Conservation (phyloP, 2,113 vertebrate species). For the Platichthys flesus region DNA sequence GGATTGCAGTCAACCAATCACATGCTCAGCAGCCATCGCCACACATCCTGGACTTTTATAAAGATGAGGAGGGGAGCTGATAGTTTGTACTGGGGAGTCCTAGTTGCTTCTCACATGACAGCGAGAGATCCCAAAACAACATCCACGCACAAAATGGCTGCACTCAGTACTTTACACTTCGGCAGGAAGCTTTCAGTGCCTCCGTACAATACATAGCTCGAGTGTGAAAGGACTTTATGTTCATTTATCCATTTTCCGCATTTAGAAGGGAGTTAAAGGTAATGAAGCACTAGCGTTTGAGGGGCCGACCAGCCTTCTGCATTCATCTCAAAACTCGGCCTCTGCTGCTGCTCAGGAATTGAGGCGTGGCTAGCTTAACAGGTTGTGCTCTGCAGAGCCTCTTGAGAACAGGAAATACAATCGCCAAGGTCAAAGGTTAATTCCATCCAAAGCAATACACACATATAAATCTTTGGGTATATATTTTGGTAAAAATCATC, state of each 20-base stretch:
- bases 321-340: constrained; percentile 27
- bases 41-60: constrained; percentile 31
- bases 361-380: constrained; percentile 58
- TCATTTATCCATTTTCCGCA: constrained; percentile 18
- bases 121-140: constrained; percentile 6
- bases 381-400: constrained; percentile 73
- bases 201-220: constrained; percentile 10
- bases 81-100: constrained; percentile 41
- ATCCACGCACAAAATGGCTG: constrained; percentile 30
- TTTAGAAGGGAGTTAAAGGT: constrained; percentile 14
- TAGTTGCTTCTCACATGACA: constrained; percentile 16
- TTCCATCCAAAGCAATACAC: constrained; percentile 74
- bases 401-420: constrained; percentile 81
- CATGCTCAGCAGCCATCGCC: constrained; percentile 63
- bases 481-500: constrained; percentile 69
- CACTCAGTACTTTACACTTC: background rate
- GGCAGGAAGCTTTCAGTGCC: constrained; percentile 18
- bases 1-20: constrained; percentile 83
- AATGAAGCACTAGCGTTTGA: constrained; percentile 27
- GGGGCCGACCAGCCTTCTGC: constrained; percentile 9
- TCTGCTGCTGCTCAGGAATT: constrained; percentile 25
- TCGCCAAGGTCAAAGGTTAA: constrained; percentile 82
- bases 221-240: constrained; percentile 28
- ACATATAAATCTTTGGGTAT: constrained; percentile 78
- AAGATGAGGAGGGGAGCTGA: constrained; percentile 10